Percentiles rank a stretch among this genome's conserved stretches.
These are phyloP conservation scores for Drosophila busckii DNA, from an alignment of 1,140 invertebrate genomes.

Conservation along the genomic window DNA sequence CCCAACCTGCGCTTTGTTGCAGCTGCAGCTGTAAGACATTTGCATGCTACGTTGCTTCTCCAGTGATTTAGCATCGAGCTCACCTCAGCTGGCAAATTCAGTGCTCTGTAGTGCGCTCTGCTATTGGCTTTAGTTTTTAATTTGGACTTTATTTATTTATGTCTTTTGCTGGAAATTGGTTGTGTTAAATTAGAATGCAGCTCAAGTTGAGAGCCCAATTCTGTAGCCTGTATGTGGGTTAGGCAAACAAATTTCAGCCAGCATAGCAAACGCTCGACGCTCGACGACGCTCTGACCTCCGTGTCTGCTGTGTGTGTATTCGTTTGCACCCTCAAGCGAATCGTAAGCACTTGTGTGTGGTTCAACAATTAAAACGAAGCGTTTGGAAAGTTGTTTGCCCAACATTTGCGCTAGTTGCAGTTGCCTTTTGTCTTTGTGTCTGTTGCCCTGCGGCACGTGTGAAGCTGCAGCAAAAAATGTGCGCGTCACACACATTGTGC, in stretches of 20 bases:
- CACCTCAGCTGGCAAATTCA: constrained; percentile 16
- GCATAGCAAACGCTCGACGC: constrained; percentile 7
- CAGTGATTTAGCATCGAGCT: constrained; percentile 54
- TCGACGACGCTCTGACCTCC: not conserved
- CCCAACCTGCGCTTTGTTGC: too few species aligned
- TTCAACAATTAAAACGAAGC: constrained; percentile 67
- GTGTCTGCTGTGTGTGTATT: not conserved
- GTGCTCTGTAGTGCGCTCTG: not conserved
- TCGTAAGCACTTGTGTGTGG: constrained; percentile 62
- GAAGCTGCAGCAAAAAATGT: constrained; percentile 41
- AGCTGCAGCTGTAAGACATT: constrained; percentile 47
- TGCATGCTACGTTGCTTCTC: constrained; percentile 67
- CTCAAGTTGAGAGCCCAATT: constrained; percentile 43
- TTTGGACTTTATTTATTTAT: constrained; percentile 62
- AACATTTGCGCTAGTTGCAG: constrained; percentile 1
- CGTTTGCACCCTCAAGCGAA: constrained; percentile 20
- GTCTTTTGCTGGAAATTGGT: constrained; percentile 38
- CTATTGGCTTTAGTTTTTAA: constrained; percentile 44
- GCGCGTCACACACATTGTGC: constrained; percentile 31
- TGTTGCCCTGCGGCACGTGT: constrained; percentile 56
- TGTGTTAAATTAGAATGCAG: constrained; percentile 70
- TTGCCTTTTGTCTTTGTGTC: not conserved
- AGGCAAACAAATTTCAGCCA: constrained; percentile 48
- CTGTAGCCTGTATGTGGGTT: constrained; percentile 48
- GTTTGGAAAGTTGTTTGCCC: constrained; percentile 17